A percentile compares a stretch with the other conserved stretches of the same genome.
phyloP scores from a whole-genome alignment of 2,113 vertebrate species.

The Hystrix brachyura region DNA sequence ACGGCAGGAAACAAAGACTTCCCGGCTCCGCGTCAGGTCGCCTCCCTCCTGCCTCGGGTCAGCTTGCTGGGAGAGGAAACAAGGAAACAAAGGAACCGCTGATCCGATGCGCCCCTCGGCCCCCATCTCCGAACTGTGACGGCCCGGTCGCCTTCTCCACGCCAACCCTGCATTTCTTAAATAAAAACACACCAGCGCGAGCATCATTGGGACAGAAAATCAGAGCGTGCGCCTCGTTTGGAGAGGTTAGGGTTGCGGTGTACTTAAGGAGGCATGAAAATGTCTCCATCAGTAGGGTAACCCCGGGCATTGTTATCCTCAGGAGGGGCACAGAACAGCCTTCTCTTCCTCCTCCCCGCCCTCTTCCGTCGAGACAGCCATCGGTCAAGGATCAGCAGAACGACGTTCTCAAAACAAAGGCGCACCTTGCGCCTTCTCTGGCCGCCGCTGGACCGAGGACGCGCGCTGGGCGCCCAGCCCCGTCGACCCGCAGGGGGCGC shows the following conservation, averaged over 20 bases:
- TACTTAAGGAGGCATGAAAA: neutral
- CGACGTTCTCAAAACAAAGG: constrained; percentile 49
- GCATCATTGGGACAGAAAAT: neutral
- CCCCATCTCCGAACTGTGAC: neutral
- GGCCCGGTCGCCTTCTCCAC: neutral
- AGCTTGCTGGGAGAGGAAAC: constrained; percentile 29
- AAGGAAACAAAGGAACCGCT: constrained; percentile 63
- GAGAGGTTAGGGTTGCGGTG: neutral
- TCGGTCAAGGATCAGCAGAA: neutral
- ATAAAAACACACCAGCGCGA: constrained; percentile 27
- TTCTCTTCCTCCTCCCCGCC: neutral
- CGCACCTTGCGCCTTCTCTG: neutral
- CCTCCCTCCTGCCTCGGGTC: neutral
- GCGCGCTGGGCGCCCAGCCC: neutral
- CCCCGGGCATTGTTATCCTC: neutral
- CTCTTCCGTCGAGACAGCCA: neutral
- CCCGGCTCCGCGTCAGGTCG: constrained; percentile 40
- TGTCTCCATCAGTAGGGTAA: neutral
- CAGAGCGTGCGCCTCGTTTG: neutral
- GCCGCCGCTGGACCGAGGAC: accelerated
- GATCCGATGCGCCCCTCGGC: neutral
- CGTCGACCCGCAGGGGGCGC: constrained; percentile 58
- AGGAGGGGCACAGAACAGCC: neutral
- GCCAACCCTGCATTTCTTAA: neutral
- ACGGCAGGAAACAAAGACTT: constrained; percentile 69